A percentile compares a stretch with the other conserved stretches of the same genome.
Conservation (phyloP, 1,140 invertebrate species). For the Oscheius sp. region DNA sequence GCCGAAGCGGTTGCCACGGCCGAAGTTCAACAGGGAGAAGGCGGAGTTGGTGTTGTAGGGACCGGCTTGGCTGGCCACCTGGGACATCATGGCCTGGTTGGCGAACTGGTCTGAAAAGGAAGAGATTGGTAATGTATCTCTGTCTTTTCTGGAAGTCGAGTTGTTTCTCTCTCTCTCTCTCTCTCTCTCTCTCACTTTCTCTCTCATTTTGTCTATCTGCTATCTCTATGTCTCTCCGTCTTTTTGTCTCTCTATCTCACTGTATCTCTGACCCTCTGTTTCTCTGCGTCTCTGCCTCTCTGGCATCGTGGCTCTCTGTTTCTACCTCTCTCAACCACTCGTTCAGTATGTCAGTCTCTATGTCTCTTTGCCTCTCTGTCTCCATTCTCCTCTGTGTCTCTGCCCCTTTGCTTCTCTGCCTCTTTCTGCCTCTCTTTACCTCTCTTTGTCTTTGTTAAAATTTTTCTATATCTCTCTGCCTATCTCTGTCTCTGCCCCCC, state of each 20-base stretch:
- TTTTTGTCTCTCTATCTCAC: no score
- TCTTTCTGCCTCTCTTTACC: no score
- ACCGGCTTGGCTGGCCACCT: slow-evolving; percentile 12
- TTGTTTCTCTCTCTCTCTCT: neutral
- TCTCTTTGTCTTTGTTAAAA: no score
- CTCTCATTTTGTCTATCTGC: neutral
- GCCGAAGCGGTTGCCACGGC: slow-evolving; percentile 26
- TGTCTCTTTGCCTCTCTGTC: no score
- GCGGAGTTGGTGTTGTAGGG: slow-evolving; percentile 25
- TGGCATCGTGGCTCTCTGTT: neutral
- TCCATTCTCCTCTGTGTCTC: no score
- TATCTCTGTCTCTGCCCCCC: no score
- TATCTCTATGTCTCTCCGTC: neutral
- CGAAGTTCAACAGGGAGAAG: slow-evolving; percentile 34
- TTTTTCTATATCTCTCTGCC: no score
- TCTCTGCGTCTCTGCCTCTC: neutral
- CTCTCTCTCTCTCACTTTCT: neutral
- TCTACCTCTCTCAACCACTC: neutral
- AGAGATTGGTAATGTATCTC: neutral
- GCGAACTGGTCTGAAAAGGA: slow-evolving; percentile 39
- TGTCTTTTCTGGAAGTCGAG: neutral
- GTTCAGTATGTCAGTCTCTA: neutral
- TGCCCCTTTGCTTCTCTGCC: no score
- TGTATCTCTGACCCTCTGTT: no score
- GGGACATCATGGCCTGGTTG: slow-evolving; percentile 39